Conservation (phyloP, 2,888 invertebrate species). For the Andrena hattorfiana region DNA sequence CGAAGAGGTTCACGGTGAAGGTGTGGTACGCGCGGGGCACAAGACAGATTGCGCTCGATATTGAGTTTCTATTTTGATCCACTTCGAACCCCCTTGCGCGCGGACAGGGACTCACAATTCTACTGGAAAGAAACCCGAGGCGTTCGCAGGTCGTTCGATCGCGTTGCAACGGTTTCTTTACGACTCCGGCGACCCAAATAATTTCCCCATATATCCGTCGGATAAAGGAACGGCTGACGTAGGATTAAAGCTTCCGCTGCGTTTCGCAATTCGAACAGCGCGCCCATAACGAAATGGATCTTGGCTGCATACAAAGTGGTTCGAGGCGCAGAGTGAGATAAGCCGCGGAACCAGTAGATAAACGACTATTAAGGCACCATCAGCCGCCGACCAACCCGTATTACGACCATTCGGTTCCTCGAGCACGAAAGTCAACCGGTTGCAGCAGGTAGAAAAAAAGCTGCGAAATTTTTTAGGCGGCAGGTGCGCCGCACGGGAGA, state of each 20-base stretch:
- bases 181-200: neutral
- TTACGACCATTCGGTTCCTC: neutral
- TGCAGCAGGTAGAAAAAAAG: neutral
- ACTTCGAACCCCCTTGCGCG: neutral
- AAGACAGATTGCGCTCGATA: neutral
- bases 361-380: too few species aligned
- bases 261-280: neutral
- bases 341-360: too few species aligned
- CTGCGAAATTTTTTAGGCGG: conserved; percentile 10
- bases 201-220: neutral
- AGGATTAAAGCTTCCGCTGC: neutral
- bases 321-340: too few species aligned
- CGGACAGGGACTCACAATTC: too few species aligned
- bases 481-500: conserved; percentile 2
- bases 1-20: neutral
- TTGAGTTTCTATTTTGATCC: neutral
- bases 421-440: neutral
- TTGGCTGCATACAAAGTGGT: neutral
- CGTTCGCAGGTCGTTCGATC: too few species aligned
- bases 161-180: too few species aligned
- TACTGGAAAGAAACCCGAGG: too few species aligned
- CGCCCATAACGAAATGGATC: neutral
- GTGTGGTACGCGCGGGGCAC: neutral
- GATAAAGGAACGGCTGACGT: neutral
- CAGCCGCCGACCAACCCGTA: too few species aligned